These are phyloP conservation scores for Sceloporus undulatus DNA, from an alignment of 2,113 vertebrate species.

Conservation along the genomic window DNA sequence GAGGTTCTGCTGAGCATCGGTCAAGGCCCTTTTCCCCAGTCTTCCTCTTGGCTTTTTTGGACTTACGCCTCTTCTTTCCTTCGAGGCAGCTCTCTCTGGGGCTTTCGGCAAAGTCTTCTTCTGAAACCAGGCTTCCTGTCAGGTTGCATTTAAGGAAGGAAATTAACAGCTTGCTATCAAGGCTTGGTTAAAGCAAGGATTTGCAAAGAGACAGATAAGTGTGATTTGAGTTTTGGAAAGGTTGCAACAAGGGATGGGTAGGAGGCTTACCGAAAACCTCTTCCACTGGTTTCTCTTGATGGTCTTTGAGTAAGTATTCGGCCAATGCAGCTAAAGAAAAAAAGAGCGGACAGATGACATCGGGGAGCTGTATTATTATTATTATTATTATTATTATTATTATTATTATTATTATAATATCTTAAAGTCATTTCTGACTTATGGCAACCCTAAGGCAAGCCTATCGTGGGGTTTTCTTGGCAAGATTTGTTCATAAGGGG, in stretches of 20 bases:
- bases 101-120: conserved; percentile 62
- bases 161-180: background rate
- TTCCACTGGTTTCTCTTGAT: conserved; percentile 70
- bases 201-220: background rate
- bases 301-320: conserved; percentile 80
- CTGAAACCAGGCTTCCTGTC: conserved; percentile 68
- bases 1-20: no score
- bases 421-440: no score
- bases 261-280: conserved; percentile 77
- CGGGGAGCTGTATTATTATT: no score
- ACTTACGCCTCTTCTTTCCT: conserved; percentile 75
- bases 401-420: no score
- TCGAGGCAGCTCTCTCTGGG: conserved; percentile 56
- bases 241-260: background rate
- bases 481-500: no score
- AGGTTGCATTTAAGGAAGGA: conserved; percentile 2
- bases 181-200: conserved; percentile 2
- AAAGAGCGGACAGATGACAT: background rate
- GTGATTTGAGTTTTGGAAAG: background rate
- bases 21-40: background rate
- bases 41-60: background rate
- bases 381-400: no score
- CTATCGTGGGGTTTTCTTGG: no score
- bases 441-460: no score
- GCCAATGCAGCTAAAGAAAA: conserved; percentile 75